Percentiles rank a stretch among this genome's conserved stretches.
Evolutionary conservation across 92 coral and sea anemone genomes (phyloP).

Genomic region (Epizoanthus rinbou): DNA sequence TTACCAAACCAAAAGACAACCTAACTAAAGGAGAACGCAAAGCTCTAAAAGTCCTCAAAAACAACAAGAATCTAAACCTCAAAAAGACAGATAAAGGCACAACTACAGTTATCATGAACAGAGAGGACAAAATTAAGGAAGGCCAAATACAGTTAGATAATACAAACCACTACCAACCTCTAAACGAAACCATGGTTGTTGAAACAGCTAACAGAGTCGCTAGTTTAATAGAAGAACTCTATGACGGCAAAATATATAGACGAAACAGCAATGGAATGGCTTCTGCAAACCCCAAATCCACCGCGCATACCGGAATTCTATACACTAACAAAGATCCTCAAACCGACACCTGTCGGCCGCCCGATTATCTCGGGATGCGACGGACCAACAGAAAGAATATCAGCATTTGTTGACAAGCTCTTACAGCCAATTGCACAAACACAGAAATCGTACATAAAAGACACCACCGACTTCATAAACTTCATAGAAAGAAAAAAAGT

Average conservation of each 20-base stretch:
- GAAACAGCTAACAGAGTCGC: conserved; percentile 9
- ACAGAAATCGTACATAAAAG: conserved; percentile 49
- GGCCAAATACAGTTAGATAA: neutral
- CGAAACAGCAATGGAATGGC: conserved; percentile 42
- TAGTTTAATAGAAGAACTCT: conserved; percentile 18
- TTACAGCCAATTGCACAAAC: conserved; percentile 54
- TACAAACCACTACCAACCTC: conserved; percentile 46
- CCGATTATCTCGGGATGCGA: conserved; percentile 40
- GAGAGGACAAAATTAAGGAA: conserved; percentile 46
- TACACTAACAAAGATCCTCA: conserved; percentile 66
- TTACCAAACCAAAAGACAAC: neutral
- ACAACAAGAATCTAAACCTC: conserved; percentile 25
- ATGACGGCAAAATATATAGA: conserved; percentile 45
- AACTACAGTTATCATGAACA: conserved; percentile 51
- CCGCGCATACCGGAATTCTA: conserved; percentile 62
- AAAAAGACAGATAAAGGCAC: conserved; percentile 51
- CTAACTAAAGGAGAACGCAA: conserved; percentile 17
- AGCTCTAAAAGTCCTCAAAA: neutral
- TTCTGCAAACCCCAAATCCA: conserved; percentile 48
- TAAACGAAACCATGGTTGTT: conserved; percentile 38
- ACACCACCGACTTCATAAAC: conserved; percentile 34
- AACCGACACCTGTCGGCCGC: conserved; percentile 53
- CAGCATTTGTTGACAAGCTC: conserved; percentile 53
- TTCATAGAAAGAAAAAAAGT: neutral
- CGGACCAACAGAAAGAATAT: conserved; percentile 50